phyloP scores from a whole-genome alignment of 2,797 vertebrate species.

The Onychomys leucogaster region DNA sequence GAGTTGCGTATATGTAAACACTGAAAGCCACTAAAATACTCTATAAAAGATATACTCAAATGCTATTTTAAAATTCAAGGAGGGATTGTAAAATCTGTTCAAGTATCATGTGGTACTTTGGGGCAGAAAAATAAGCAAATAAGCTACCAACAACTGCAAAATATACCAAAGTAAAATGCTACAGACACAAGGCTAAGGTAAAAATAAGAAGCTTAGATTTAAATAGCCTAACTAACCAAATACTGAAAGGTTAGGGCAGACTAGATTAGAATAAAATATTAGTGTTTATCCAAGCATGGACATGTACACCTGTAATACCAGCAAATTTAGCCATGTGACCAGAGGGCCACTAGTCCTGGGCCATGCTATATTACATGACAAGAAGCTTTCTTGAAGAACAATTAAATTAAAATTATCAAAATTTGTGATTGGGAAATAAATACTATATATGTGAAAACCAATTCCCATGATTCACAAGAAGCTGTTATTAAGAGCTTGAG shows the following conservation, averaged over 20 bases:
- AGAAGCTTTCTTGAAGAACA: neutral
- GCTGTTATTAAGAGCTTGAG: neutral
- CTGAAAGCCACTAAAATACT: neutral
- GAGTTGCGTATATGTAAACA: neutral
- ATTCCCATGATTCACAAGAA: neutral
- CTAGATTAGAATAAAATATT: neutral
- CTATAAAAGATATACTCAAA: neutral
- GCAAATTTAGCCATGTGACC: neutral
- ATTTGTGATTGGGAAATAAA: neutral
- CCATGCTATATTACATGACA: no score
- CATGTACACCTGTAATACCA: neutral
- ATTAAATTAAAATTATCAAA: neutral
- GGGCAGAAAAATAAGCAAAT: neutral
- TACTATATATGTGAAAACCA: neutral
- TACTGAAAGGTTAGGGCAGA: neutral
- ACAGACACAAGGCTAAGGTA: neutral
- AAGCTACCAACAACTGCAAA: neutral
- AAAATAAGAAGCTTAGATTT: neutral
- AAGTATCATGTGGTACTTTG: neutral
- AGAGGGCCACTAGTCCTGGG: fast-evolving
- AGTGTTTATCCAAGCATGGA: neutral
- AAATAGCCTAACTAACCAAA: neutral
- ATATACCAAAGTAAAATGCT: neutral
- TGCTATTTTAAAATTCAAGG: neutral
- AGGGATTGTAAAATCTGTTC: neutral